Evolutionary conservation across 2,797 vertebrate species (phyloP), one percentile per base, ranked within the genome.

Genomic region (Enteromius treurensis): DNA sequence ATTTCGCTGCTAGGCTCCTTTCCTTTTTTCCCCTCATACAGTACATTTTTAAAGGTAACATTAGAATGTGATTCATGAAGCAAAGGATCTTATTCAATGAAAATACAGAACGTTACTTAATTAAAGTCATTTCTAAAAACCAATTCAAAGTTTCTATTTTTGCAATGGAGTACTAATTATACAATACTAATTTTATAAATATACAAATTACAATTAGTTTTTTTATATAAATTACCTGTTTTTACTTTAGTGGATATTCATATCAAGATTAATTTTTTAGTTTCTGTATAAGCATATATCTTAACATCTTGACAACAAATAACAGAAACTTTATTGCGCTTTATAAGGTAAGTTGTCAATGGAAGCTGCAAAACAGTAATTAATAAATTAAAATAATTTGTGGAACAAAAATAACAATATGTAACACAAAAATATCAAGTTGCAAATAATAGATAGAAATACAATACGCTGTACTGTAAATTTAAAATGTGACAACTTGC

Each of bases 1-100:
- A 80, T 87, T 71, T 85, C 49, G 70, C 64, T 53, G 64, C 85
- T 82, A 81, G 82, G 77, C 80, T 74, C 14, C 19, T n/a, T 67
- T 17, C 13, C 13, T 29, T 14, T 64, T 64, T 64, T 32, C 11
- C 40, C 26, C 26, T 62, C 26, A 11, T 19, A 19, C 37, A 37
- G 37, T 37, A 37, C 13, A 26, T 37, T 32, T 65, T 65, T 34
- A 34, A 64, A 34, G 11, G 29, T 29, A 65, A 34, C 3, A 4
- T 65, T 9, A 65, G 7, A 65, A 65, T 34, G 2, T 5, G 11
- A 13, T 60, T 60, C 55, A 60, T 60, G 23, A 26, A 26, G 58
- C 58, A 60, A 60, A 0, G 13, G 58, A 34, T 34, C 14, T 32
- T 21, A 53, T 53, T 74, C 26, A 34, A n/a, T 34, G 10, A 74